These are phyloP conservation scores for Palythoa grandiflora DNA, from an alignment of 92 coral and sea anemone species.

Conservation along the genomic window DNA sequence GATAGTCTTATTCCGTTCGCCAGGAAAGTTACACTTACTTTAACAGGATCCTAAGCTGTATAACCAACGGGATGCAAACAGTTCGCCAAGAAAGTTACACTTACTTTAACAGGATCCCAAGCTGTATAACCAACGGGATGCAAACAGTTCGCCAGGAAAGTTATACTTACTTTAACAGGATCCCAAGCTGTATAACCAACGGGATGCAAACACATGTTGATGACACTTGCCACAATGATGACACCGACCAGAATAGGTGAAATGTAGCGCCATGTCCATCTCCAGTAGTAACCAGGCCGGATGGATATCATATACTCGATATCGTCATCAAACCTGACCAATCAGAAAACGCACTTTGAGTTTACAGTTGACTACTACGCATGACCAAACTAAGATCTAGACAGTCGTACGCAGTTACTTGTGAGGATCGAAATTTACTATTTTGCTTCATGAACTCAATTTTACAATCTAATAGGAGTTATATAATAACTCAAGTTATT, in stretches of 20 bases:
- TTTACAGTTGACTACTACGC: too few species aligned
- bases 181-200: constrained; percentile 76
- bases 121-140: constrained; percentile 72
- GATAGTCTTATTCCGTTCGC: too few species aligned
- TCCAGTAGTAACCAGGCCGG: constrained; percentile 92
- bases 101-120: constrained; percentile 74
- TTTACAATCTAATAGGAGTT: too few species aligned
- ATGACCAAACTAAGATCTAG: too few species aligned
- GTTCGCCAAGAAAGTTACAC: background rate
- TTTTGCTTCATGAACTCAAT: too few species aligned
- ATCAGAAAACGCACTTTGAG: background rate
- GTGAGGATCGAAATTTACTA: too few species aligned
- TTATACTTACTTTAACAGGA: constrained; percentile 57
- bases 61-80: constrained; percentile 70
- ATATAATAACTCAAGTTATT: too few species aligned
- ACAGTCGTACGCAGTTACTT: too few species aligned
- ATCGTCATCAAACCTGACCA: constrained; percentile 81
- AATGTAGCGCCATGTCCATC: constrained; percentile 76
- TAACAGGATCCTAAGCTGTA: constrained; percentile 69
- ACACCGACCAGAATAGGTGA: constrained; percentile 80
- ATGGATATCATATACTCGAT: constrained; percentile 88
- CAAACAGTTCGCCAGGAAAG: constrained; percentile 20
- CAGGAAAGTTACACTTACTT: constrained; percentile 46
- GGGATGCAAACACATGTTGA: constrained; percentile 76
- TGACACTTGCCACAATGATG: constrained; percentile 77